A percentile compares a stretch with the other conserved stretches of the same genome.
phyloP scores from a whole-genome alignment of 2,888 invertebrate species.

The Blera fallax region DNA sequence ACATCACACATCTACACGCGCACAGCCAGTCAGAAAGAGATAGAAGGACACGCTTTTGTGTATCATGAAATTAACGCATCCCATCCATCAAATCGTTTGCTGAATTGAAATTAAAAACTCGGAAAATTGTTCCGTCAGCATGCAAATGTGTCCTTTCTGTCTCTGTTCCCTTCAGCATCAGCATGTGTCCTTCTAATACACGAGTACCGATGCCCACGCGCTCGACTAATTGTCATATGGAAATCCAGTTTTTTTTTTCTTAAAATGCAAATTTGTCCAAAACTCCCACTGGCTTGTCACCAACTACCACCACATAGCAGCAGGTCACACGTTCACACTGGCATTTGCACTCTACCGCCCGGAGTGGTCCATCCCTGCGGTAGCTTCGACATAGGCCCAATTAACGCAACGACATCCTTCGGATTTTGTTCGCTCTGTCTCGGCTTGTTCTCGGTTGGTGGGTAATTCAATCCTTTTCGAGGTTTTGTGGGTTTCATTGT shows the following conservation, averaged over 20 bases:
- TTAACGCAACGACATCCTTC: constrained; percentile 64
- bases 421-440: neutral
- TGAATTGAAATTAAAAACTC: constrained; percentile 65
- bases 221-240: constrained; percentile 38
- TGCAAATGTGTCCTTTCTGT: constrained; percentile 52
- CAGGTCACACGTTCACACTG: constrained; percentile 67
- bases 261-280: constrained; percentile 61
- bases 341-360: constrained; percentile 54
- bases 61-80: constrained; percentile 65
- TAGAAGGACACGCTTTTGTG: neutral
- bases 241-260: constrained; percentile 6
- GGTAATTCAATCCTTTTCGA: constrained; percentile 61
- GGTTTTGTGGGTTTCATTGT: constrained; percentile 62
- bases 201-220: constrained; percentile 13
- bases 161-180: neutral
- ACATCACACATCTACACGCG: constrained; percentile 25
- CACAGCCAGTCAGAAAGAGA: neutral
- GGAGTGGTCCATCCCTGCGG: constrained; percentile 30
- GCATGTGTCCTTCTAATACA: neutral
- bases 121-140: constrained; percentile 37
- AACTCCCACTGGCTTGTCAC: constrained; percentile 31
- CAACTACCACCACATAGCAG: constrained; percentile 9
- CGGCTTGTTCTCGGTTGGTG: constrained; percentile 5
- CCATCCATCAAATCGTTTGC: constrained; percentile 67
- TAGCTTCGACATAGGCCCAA: constrained; percentile 60